These are phyloP conservation scores for Scaptomyza graminum DNA, from an alignment of 1,140 invertebrate species.

Conservation along the genomic window DNA sequence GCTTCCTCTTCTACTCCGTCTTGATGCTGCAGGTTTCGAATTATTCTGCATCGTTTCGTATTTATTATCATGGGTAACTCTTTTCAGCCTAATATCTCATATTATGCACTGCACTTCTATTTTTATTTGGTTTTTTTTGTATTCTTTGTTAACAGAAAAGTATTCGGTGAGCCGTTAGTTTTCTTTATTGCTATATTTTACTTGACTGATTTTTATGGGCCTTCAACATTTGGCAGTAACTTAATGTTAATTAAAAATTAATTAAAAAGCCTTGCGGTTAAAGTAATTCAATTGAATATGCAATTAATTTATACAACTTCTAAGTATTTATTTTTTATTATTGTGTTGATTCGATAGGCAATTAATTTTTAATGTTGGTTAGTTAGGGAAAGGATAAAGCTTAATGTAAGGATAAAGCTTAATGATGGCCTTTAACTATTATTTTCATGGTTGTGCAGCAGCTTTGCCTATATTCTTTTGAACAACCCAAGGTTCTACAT, in stretches of 20 bases:
- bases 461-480: no score
- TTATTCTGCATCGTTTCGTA: conserved; percentile 49
- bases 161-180: conserved; percentile 8
- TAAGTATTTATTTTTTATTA: neutral
- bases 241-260: conserved; percentile 39
- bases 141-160: neutral
- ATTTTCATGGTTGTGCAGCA: no score
- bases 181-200: conserved; percentile 34
- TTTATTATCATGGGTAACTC: conserved; percentile 59
- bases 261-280: conserved; percentile 7
- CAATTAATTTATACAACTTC: neutral
- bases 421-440: no score
- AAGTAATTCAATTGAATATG: conserved; percentile 25
- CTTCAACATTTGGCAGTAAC: conserved; percentile 72
- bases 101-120: conserved; percentile 2
- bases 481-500: no score
- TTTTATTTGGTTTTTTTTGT: conserved; percentile 11
- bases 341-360: neutral
- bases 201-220: conserved; percentile 37
- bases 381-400: no score
- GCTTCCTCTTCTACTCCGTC: neutral
- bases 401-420: no score
- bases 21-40: conserved; percentile 23
- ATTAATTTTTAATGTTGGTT: neutral
- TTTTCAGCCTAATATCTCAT: conserved; percentile 27